A percentile compares a stretch with the other conserved stretches of the same genome.
Evolutionary conservation across 2,113 vertebrate species (phyloP).

Genomic region (Noturus placidus): DNA sequence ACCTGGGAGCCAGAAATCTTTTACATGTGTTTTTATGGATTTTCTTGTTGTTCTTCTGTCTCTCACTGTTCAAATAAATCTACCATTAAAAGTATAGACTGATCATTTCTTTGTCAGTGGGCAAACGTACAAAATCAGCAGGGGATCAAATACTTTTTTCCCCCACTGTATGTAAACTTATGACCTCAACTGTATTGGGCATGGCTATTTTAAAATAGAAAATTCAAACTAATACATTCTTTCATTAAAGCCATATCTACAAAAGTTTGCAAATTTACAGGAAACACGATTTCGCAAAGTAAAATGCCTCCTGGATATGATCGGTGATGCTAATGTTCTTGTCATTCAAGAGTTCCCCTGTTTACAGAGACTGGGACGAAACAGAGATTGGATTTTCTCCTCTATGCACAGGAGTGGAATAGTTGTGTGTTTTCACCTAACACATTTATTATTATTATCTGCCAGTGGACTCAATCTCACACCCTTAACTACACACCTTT

Average conservation of each 20-base stretch:
- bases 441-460: background rate
- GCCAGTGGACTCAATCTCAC: background rate
- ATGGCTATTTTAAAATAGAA: background rate
- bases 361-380: background rate
- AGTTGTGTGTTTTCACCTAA: background rate
- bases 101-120: no score
- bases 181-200: background rate
- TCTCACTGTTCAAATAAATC: no score
- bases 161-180: no score
- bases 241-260: no score
- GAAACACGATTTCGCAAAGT: background rate
- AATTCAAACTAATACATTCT: background rate
- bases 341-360: background rate
- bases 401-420: background rate
- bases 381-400: background rate
- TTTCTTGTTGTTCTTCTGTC: no score
- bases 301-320: background rate
- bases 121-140: no score
- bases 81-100: no score
- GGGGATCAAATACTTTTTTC: no score
- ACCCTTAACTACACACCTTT: background rate
- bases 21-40: no score
- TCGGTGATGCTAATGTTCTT: background rate
- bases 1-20: no score
- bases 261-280: background rate